Evolutionary conservation across 2,113 vertebrate species (phyloP).

Genomic region (Fregata magnificens): DNA sequence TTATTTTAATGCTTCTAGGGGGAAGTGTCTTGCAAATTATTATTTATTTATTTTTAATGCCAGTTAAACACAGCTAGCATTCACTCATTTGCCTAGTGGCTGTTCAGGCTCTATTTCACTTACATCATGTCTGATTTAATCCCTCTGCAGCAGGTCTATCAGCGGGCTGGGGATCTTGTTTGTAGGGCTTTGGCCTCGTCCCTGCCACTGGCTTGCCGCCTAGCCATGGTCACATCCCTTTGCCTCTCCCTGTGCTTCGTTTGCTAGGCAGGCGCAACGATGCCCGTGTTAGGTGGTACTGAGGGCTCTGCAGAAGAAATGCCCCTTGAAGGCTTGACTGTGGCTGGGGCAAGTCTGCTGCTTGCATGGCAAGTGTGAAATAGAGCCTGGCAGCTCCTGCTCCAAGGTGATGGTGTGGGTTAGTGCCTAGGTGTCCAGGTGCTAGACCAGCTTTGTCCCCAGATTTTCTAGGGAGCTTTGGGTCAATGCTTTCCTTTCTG

Average conservation of each 20-base stretch:
- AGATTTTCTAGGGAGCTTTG: background rate
- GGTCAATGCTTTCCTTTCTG: background rate
- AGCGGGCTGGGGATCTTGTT: background rate
- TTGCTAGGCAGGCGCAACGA: rapidly evolving
- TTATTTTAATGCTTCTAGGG: background rate
- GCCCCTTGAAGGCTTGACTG: background rate
- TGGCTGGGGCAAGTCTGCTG: background rate
- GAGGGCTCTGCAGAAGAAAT: background rate
- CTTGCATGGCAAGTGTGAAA: rapidly evolving
- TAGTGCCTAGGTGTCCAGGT: rapidly evolving
- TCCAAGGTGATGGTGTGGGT: too few relatives aligned
- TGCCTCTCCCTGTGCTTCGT: rapidly evolving
- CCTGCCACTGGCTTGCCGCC: background rate
- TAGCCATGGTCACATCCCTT: background rate
- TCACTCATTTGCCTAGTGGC: background rate
- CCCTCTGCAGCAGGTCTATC: background rate
- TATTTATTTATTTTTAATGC: background rate
- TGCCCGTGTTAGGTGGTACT: rapidly evolving
- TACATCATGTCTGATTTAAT: background rate
- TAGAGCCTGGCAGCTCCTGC: background rate
- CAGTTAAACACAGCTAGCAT: background rate
- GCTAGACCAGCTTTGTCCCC: background rate
- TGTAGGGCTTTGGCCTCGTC: background rate
- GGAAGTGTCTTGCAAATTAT: background rate
- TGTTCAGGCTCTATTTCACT: background rate